Conservation (phyloP, 1,140 invertebrate genomes). For the Venustaconcha ellipsiformis region DNA sequence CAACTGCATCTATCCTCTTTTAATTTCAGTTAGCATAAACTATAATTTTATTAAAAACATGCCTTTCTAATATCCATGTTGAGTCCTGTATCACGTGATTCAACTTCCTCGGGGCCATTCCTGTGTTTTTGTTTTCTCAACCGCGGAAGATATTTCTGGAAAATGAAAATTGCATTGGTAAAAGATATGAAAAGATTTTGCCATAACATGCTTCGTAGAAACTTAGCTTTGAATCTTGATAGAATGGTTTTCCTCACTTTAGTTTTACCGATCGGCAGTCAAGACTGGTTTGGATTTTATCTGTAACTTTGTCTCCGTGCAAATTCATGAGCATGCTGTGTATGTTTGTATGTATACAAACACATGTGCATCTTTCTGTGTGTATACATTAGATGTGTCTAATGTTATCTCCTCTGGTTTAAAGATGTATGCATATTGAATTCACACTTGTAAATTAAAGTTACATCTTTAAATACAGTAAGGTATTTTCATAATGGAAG, state of each 20-base stretch:
- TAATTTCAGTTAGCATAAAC: no score
- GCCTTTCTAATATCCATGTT: conserved; percentile 30
- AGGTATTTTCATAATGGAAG: no score
- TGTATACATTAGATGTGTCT: no score
- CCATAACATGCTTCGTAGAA: background rate
- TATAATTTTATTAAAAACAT: background rate
- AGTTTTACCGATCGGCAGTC: background rate
- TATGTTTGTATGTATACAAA: no score
- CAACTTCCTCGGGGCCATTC: conserved; percentile 13
- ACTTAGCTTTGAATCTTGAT: background rate
- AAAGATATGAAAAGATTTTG: background rate
- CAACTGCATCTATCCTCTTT: no score
- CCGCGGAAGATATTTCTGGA: conserved; percentile 39
- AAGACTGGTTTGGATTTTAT: background rate
- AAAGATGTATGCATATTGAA: no score
- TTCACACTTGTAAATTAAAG: no score
- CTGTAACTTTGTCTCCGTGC: background rate
- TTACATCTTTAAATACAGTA: no score
- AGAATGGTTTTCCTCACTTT: background rate
- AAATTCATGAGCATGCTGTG: no score
- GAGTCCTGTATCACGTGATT: conserved; percentile 6
- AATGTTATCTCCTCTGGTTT: no score
- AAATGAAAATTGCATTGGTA: background rate
- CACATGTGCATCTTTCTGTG: no score
- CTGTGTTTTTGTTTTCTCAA: conserved; percentile 19